Base-by-base conservation (phyloP, 2,113 vertebrate species). In the Hippopotamus amphibius region DNA sequence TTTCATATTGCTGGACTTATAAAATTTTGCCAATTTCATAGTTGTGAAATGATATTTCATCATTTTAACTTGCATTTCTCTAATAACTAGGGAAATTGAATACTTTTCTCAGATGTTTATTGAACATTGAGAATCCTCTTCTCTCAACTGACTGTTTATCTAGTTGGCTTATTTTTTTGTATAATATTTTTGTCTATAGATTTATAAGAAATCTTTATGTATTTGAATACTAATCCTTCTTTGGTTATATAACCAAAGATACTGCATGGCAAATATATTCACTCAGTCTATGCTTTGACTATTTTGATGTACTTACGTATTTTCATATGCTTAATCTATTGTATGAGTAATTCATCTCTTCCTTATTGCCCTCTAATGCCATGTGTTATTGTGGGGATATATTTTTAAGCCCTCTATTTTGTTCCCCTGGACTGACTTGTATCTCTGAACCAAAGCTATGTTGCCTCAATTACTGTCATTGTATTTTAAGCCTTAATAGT, bases 401-500 rank as follows among this genome's bases (percentile, higher is more conserved):
- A 63, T 72, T 93, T 72, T 53, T 82, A 22, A 26, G 10, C 46
- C 24, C 33, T 80, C 24, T 92, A 2, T 89, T 80, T 12, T 83
- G 24, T 72, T 76, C 33, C 9, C 55, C 21, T 90, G 55, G 55
- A 57, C 48, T 72, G 41, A 30, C 81, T 94, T 96, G 63, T 92
- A 3, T 74, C 53, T 55, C 72, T 77, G 79, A 95, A 69, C 28
- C 63, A 82, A 95, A 83, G 55, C 55, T 86, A 17, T 8, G 72
- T 28, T 69, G 10, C 22, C 19, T 92, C 55, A 92, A 41, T 63
- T 94, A 68, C 7, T 68, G 21, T 57, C 28, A 76, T 83, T 95
- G 93, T 87, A n/a, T 69, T 57, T 88, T 90, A 79, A 92, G 41
- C 9, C 26, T 83, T 86, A 96, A 66, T 63, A 94, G 72, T 77